phyloP scores from a whole-genome alignment of 2,113 vertebrate species.

The Ramphastos sulfuratus region DNA sequence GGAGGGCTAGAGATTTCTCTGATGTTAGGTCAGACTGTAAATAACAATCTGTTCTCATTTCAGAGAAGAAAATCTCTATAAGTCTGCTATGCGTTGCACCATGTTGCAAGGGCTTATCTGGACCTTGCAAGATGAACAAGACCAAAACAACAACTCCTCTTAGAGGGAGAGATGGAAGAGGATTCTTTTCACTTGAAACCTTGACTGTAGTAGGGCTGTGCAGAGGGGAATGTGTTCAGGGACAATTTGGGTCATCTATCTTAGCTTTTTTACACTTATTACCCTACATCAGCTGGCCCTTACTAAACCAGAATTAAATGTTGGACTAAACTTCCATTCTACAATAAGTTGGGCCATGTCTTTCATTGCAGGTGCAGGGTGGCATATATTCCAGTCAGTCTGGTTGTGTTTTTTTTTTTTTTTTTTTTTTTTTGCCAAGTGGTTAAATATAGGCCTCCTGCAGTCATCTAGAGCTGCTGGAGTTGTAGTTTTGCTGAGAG shows the following conservation, averaged over 20 bases:
- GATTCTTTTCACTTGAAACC: background rate
- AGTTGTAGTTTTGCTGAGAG: background rate
- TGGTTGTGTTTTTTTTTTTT: too few relatives aligned
- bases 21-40: background rate
- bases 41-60: background rate
- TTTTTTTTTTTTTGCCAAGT: background rate
- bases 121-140: background rate
- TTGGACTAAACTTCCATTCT: background rate
- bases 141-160: background rate
- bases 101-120: background rate
- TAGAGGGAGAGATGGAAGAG: background rate
- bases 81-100: background rate
- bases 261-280: background rate
- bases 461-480: background rate
- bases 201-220: background rate
- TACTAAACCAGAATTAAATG: background rate
- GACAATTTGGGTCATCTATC: background rate
- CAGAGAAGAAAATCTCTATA: background rate
- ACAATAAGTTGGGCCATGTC: background rate
- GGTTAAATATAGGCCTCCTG: background rate
- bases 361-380: background rate
- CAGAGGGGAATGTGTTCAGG: background rate
- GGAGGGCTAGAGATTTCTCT: background rate
- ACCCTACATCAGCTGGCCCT: fast-evolving
- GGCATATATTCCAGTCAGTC: background rate